These are phyloP conservation scores for Anneissia japonica DNA, from an alignment of 35 echinoderm and acorn worm genomes.

Conservation along the genomic window DNA sequence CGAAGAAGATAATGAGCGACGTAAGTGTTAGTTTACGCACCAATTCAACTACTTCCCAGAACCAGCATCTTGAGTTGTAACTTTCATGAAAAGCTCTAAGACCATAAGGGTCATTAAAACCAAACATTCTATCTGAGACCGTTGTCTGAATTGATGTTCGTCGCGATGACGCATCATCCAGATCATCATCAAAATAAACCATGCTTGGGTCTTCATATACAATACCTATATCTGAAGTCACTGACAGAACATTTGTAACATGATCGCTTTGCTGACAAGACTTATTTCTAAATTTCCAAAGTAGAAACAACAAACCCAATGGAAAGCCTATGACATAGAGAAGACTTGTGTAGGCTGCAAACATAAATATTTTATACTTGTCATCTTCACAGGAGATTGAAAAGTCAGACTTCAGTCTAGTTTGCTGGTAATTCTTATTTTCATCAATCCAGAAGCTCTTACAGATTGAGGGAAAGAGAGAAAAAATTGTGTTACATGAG, in stretches of 20 bases:
- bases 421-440: not conserved
- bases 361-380: not conserved
- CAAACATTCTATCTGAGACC: not conserved
- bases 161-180: not conserved
- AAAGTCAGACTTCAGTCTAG: not conserved
- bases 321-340: not conserved
- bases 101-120: not conserved
- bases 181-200: not conserved
- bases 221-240: not conserved
- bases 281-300: not conserved
- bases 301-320: not conserved
- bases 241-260: not conserved
- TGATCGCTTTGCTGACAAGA: not conserved
- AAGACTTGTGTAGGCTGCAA: not conserved
- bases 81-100: not conserved
- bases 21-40: not conserved
- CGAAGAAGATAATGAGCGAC: not conserved
- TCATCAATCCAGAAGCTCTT: not conserved
- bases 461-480: not conserved
- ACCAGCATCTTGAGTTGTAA: not conserved
- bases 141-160: not conserved
- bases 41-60: not conserved
- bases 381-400: not conserved
- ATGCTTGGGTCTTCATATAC: not conserved
- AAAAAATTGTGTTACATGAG: not conserved